phyloP scores from a whole-genome alignment of 2,113 vertebrate genomes.

The Pelmatolapia mariae region DNA sequence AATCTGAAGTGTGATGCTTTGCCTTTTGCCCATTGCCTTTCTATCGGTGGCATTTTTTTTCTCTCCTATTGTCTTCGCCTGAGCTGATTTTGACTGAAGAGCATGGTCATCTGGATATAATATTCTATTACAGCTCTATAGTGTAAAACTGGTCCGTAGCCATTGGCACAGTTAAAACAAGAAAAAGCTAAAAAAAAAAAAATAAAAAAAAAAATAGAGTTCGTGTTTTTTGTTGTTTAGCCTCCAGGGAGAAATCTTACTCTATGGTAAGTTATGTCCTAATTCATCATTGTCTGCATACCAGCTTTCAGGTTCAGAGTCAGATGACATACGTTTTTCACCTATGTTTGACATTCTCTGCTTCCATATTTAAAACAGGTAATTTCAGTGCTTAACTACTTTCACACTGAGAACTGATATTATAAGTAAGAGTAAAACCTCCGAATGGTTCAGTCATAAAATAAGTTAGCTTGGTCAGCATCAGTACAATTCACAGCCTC shows the following conservation, averaged over 20 bases:
- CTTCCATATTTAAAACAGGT: background rate
- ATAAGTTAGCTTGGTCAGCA: background rate
- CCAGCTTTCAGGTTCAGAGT: background rate
- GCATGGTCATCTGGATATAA: background rate
- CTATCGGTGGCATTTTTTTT: background rate
- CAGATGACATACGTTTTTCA: background rate
- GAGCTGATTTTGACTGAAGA: background rate
- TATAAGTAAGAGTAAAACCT: background rate
- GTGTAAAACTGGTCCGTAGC: background rate
- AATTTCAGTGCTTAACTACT: background rate
- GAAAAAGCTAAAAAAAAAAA: background rate
- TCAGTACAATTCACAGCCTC: background rate
- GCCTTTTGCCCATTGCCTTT: slow-evolving; percentile 10
- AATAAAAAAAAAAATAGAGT: background rate
- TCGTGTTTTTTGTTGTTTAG: background rate
- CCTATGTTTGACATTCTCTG: background rate
- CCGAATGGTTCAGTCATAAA: accelerated
- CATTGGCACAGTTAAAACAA: background rate
- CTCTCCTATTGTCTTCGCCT: background rate
- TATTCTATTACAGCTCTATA: background rate
- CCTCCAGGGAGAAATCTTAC: background rate
- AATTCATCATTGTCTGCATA: background rate
- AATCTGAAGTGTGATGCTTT: slow-evolving; percentile 34
- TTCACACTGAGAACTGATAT: background rate
- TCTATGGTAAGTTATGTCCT: background rate